Evolutionary conservation across 2,888 invertebrate genomes (phyloP).

Genomic region (Ophraella communa): DNA sequence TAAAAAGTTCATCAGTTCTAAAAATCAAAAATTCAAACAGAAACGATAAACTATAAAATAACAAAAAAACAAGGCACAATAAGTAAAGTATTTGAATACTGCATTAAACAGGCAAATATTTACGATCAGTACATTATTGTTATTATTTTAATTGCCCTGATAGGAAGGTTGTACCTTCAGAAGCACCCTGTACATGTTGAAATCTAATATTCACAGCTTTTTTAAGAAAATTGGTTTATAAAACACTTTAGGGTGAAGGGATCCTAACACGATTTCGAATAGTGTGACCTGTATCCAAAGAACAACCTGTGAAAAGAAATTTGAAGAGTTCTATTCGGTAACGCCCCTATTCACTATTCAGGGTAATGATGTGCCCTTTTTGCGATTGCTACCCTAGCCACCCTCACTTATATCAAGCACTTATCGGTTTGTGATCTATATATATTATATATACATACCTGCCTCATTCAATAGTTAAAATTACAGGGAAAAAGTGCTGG

Average conservation of each 20-base stretch:
- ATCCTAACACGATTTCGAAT: conserved; percentile 2
- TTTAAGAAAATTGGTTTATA: conserved; percentile 24
- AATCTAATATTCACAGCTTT: neutral
- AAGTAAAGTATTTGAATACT: too few species aligned
- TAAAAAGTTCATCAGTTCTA: too few species aligned
- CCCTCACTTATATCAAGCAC: conserved; percentile 33
- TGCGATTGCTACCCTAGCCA: conserved; percentile 26
- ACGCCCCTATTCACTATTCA: conserved; percentile 31
- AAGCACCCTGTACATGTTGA: neutral
- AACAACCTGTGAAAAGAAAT: conserved; percentile 16
- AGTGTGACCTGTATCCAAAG: conserved; percentile 9
- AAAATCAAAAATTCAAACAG: too few species aligned
- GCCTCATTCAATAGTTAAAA: conserved; percentile 26
- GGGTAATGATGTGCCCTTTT: conserved; percentile 23
- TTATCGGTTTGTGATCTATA: conserved; percentile 36
- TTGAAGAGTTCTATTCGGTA: conserved; percentile 13
- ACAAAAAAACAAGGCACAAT: too few species aligned
- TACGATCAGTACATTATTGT: too few species aligned
- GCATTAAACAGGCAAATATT: too few species aligned
- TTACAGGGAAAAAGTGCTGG: conserved; percentile 38
- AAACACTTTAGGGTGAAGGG: neutral
- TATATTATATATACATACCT: conserved; percentile 29
- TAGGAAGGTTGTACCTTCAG: neutral
- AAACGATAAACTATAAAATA: too few species aligned
- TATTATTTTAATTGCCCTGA: neutral